These are phyloP conservation scores for Onychorhynchus coronatus DNA, from an alignment of 2,113 vertebrate genomes.

Conservation along the genomic window DNA sequence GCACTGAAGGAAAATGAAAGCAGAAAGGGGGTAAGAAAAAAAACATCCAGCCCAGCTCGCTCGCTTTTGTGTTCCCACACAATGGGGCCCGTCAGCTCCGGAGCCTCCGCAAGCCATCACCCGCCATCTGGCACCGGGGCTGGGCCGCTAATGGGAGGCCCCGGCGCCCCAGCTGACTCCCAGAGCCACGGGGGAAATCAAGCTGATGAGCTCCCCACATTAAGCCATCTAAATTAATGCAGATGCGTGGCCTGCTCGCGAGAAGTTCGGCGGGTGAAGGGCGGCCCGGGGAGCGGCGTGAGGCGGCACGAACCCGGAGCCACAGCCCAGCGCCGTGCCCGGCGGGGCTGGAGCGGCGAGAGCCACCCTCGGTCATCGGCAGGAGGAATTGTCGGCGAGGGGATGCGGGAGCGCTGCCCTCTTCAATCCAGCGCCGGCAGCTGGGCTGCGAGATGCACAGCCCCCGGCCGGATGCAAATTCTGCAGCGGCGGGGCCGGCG, in stretches of 20 bases:
- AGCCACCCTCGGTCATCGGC: background rate
- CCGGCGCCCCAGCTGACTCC: conserved; percentile 74
- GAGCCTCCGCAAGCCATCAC: conserved; percentile 59
- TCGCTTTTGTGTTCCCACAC: conserved; percentile 44
- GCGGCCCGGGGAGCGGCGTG: background rate
- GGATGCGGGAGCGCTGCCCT: background rate
- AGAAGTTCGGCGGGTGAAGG: background rate
- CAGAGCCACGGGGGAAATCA: conserved; percentile 64
- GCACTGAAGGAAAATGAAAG: background rate
- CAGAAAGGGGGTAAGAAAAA: background rate
- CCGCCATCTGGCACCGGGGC: conserved; percentile 71
- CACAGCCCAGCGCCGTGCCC: accelerated
- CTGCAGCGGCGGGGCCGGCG: background rate
- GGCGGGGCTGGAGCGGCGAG: accelerated
- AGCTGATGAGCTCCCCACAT: conserved; percentile 38
- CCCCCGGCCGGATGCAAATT: background rate
- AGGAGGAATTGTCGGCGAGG: accelerated
- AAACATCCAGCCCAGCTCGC: background rate
- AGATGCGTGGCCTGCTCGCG: background rate
- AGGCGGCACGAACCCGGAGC: background rate
- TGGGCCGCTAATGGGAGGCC: conserved; percentile 60
- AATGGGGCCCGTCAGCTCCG: conserved; percentile 48
- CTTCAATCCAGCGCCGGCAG: background rate
- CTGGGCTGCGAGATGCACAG: background rate
- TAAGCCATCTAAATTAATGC: conserved; percentile 28